Evolutionary conservation across 1,140 invertebrate species (phyloP).

Genomic region (Drosophila eugracilis): DNA sequence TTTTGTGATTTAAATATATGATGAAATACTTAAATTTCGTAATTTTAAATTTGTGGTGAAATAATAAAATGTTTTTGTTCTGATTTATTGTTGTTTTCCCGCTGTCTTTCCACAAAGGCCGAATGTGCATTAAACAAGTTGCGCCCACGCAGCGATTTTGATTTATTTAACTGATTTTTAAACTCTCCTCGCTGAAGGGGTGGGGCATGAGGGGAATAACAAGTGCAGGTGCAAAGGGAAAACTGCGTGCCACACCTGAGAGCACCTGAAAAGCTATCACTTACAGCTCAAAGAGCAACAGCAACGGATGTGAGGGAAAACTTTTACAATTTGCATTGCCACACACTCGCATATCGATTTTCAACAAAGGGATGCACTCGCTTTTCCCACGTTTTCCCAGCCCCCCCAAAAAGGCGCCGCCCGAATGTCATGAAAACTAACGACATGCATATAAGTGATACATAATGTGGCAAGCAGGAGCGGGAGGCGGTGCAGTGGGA

Average conservation of each 20-base stretch:
- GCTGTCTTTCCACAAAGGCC: background rate
- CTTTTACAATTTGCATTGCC: conserved; percentile 62
- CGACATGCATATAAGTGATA: conserved; percentile 80
- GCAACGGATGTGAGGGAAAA: conserved; percentile 28
- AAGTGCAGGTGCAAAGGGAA: conserved; percentile 25
- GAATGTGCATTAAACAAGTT: conserved; percentile 28
- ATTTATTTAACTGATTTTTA: conserved; percentile 65
- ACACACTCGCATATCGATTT: conserved; percentile 62
- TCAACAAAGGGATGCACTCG: conserved; percentile 61
- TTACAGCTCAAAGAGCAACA: conserved; percentile 76
- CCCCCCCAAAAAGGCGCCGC: conserved; percentile 32
- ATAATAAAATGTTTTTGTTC: background rate
- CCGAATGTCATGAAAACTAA: conserved; percentile 75
- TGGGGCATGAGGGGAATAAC: conserved; percentile 15
- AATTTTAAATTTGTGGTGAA: background rate
- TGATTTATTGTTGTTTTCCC: background rate
- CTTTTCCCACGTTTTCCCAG: conserved; percentile 17
- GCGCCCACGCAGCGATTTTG: conserved; percentile 45
- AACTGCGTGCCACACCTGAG: conserved; percentile 58
- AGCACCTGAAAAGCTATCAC: conserved; percentile 70
- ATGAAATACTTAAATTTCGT: no score
- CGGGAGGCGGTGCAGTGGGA: background rate
- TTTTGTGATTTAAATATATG: no score
- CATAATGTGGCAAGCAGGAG: conserved; percentile 46
- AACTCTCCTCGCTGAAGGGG: conserved; percentile 37